Evolutionary conservation across 2,888 invertebrate genomes (phyloP), one percentile per base, ranked within the genome.

Genomic region (Lithophane semibrunnea): DNA sequence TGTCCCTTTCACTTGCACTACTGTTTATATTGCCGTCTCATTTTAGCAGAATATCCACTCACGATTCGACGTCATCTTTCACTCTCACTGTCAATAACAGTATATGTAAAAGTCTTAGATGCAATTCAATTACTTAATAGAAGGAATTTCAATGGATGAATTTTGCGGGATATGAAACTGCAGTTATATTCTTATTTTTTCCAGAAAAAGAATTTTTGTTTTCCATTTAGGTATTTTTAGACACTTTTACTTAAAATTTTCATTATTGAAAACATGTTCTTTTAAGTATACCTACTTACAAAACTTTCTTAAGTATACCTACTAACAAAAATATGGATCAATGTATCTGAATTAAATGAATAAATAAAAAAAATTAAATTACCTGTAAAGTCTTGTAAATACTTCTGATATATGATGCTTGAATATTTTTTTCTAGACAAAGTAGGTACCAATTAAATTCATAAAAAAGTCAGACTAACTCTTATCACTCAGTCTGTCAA

Each of bases 71-170:
- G 96, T 96, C 96, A 96, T 95, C 94, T 94, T 95, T 95, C 94
- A 96, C 96, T 96, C 96, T 96, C 96, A 95, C 96, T 96, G 93
- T 96, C 96, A 86, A 92, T 92, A 81, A 67, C 49, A 90, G 95
- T 91, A 93, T 77, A 94, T 54, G 72, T 18, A 75, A 90, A 91
- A 91, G 76, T 80, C 54, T 66, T 79, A 94, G 93, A 95, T 84
- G 64, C n/a, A 10, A 68, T 0, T 21, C 12, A 47, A 70, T 67
- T 73, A 71, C 12, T 64, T 67, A 73, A 61, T 24, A 54, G 16
- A 49, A 56, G 56, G 63, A 52, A 18, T 44, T 44, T 44, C 8
- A 58, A 37, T 58, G 12, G 1, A 4, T 16, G 42, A n/a, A 0
- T 49, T 5, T 24, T 21, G 3, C 4, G 3, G 13, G 18, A 49